A percentile compares a stretch with the other conserved stretches of the same genome.
phyloP scores from a whole-genome alignment of 2,113 vertebrate genomes.

The Menura novaehollandiae region DNA sequence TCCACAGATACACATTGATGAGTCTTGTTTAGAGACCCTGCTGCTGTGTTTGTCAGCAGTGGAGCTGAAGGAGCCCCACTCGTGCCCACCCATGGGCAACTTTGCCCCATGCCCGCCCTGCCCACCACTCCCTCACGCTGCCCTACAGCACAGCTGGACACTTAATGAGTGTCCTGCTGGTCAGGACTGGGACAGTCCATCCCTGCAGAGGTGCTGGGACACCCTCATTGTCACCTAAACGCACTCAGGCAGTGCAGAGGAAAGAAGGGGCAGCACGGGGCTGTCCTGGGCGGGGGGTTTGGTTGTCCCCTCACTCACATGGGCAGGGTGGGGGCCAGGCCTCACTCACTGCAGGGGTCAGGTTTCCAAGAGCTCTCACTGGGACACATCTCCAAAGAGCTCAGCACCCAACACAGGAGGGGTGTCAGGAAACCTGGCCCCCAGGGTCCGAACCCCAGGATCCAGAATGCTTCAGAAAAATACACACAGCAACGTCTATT shows the following conservation, averaged over 20 bases:
- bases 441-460: neutral
- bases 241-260: fast-evolving
- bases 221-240: fast-evolving
- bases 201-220: neutral
- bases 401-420: neutral
- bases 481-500: neutral
- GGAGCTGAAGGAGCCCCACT: neutral
- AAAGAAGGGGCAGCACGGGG: neutral
- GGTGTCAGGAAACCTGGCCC: neutral
- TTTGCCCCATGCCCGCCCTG: neutral
- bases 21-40: neutral
- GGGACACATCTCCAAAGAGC: neutral
- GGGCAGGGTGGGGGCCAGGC: neutral
- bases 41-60: neutral
- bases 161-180: neutral
- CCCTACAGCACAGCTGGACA: neutral
- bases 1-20: fast-evolving
- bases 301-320: fast-evolving
- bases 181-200: neutral
- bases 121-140: fast-evolving
- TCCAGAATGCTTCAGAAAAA: neutral
- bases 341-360: fast-evolving
- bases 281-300: neutral
- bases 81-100: fast-evolving
- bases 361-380: neutral